Evolutionary conservation across 37 sponge, comb jelly and placozoan genomes (phyloP), one percentile per base, ranked within the genome.

Genomic region (Dysidea cf. avara): DNA sequence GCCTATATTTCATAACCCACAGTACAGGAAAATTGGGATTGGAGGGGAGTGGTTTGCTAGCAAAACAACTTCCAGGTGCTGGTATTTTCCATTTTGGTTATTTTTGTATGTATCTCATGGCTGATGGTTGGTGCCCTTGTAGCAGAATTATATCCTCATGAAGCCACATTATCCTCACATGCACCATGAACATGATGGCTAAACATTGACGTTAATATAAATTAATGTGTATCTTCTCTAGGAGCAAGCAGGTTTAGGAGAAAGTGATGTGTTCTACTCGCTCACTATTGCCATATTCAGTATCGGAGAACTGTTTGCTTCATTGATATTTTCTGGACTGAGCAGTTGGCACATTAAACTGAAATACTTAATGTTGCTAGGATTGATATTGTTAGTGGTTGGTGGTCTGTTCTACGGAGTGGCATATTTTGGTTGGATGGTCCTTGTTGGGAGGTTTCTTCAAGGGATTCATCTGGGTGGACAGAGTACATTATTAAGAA

Each of bases 221-320:
- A n/a, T n/a, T n/a, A n/a, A n/a, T n/a, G n/a, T n/a, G n/a, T n/a
- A n/a, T 24, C 29, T 20, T 20, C 16, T 59, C 12, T 36, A 82
- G 75, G 26, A 74, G 7, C 72, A 49, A 0, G 68, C 82, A 30
- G 82, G 82, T 13, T 37, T 82, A 28, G 82, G 82, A 56, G 35
- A 74, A 35, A 50, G 39, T 72, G 82, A 82, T 30, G 1, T 31
- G 7, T 82, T 39, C 49, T 82, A 74, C 28, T 64, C 82, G 16
- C 58, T 66, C 68, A 43, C 40, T 34, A 60, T 82, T 14, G 32
- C 65, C 32, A 21, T 66, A 11, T 32, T 24, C 29, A 74, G 82
- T 32, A 67, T 82, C 31, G 82, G 82, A 26, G 75, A 74, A 43
- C 48, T 82, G 0, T 0, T 66, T 6, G 64, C 59, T 34, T 74